Conservation (phyloP, 2,888 invertebrate species). For the Nasonovia ribisnigri region DNA sequence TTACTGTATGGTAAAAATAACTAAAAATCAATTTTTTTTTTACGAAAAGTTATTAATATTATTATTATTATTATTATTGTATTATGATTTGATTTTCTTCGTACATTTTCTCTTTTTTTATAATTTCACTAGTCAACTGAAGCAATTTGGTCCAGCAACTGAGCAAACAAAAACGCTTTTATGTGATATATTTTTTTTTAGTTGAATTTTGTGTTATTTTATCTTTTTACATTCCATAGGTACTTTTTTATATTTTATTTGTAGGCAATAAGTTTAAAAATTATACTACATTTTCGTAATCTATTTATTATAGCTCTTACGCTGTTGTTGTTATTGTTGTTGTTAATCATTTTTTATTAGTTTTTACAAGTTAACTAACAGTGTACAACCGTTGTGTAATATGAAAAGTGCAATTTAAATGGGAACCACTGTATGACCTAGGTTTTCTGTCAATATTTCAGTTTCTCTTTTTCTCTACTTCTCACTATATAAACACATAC, state of each 20-base stretch:
- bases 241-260: constrained; percentile 49
- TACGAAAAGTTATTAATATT: neutral
- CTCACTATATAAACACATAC: neutral
- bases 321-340: constrained; percentile 63
- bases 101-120: constrained; percentile 28
- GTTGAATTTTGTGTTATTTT: constrained; percentile 62
- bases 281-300: constrained; percentile 46
- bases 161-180: constrained; percentile 62
- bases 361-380: constrained; percentile 35
- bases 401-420: constrained; percentile 33
- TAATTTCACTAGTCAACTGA: constrained; percentile 64
- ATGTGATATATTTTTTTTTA: constrained; percentile 63
- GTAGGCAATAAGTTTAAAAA: constrained; percentile 53
- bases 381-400: constrained; percentile 40
- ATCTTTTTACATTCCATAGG: constrained; percentile 60
- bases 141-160: constrained; percentile 60
- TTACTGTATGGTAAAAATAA: constrained; percentile 4
- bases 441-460: neutral
- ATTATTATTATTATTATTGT: constrained; percentile 20
- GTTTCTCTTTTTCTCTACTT: constrained; percentile 10
- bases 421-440: neutral
- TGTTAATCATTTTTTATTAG: constrained; percentile 53
- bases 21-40: constrained; percentile 1
- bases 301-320: constrained; percentile 53
- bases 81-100: constrained; percentile 35